A percentile compares a stretch with the other conserved stretches of the same genome.
Conservation (phyloP, 2,888 invertebrate genomes). For the Linnaemya tessellans region DNA sequence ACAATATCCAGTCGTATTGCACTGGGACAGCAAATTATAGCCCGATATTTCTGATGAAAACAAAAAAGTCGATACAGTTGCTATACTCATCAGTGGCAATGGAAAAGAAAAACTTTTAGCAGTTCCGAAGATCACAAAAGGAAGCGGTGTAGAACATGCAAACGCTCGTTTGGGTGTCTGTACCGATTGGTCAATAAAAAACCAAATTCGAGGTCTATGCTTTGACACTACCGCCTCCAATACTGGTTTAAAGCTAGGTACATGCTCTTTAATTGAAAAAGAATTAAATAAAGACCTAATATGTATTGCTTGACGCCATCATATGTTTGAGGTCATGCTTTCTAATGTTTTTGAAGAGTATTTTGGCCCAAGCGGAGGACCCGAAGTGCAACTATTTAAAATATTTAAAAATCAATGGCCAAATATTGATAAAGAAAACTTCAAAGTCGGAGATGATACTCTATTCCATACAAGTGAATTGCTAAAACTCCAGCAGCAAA, state of each 20-base stretch:
- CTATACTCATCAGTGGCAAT: too few species aligned
- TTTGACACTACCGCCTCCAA: slow-evolving; percentile 19
- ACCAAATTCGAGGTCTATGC: not conserved
- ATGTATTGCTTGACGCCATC: slow-evolving; percentile 38
- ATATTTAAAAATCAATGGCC: slow-evolving; percentile 26
- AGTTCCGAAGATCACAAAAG: too few species aligned
- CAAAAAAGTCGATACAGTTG: too few species aligned
- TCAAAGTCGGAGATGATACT: slow-evolving; percentile 36
- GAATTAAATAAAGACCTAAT: slow-evolving; percentile 25
- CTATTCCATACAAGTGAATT: not conserved
- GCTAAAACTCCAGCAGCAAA: too few species aligned
- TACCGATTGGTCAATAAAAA: not conserved
- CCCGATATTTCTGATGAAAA: too few species aligned
- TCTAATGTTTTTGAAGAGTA: slow-evolving; percentile 30
- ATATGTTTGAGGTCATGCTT: slow-evolving; percentile 30
- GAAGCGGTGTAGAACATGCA: too few species aligned
- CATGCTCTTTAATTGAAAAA: slow-evolving; percentile 7
- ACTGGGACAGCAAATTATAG: too few species aligned
- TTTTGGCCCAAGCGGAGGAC: slow-evolving; percentile 24
- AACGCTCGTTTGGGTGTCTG: too few species aligned
- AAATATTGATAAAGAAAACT: slow-evolving; percentile 32
- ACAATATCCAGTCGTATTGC: too few species aligned
- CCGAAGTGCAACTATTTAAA: slow-evolving; percentile 31
- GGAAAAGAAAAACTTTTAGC: too few species aligned
- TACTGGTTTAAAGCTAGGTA: slow-evolving; percentile 28